Evolutionary conservation across 2,113 vertebrate genomes (phyloP).

Genomic region (Prionailurus bengalensis): DNA sequence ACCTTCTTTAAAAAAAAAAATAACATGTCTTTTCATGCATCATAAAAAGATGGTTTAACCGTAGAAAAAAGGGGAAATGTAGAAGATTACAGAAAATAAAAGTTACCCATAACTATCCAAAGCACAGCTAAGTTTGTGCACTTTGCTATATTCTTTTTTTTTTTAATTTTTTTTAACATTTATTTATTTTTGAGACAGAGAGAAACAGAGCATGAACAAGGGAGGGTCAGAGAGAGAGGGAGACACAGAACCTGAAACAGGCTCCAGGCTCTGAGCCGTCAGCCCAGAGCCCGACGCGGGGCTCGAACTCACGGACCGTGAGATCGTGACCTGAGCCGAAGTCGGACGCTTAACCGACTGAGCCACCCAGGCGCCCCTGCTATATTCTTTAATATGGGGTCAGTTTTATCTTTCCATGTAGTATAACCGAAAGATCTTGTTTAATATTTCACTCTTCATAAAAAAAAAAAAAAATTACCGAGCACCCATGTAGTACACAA

Average conservation of each 20-base stretch:
- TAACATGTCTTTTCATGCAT: not conserved
- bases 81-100: slow-evolving; percentile 5
- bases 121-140: not conserved
- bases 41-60: not conserved
- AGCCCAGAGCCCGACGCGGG: too few species aligned
- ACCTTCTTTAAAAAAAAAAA: not conserved
- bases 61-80: not conserved
- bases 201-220: not conserved
- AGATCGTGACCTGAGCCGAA: not conserved
- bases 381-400: not conserved
- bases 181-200: not conserved
- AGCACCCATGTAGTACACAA: not conserved
- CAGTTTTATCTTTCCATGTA: not conserved
- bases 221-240: not conserved
- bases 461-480: not conserved
- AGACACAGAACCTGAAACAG: not conserved
- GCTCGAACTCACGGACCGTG: not conserved
- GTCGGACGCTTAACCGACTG: not conserved
- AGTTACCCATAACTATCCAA: not conserved
- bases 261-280: not conserved
- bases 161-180: not conserved
- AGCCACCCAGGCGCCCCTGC: not conserved
- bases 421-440: not conserved
- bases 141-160: not conserved
- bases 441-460: not conserved